Percentiles rank a stretch among this genome's conserved stretches.
phyloP scores from a whole-genome alignment of 2,113 vertebrate species.

The Eolophus roseicapilla region DNA sequence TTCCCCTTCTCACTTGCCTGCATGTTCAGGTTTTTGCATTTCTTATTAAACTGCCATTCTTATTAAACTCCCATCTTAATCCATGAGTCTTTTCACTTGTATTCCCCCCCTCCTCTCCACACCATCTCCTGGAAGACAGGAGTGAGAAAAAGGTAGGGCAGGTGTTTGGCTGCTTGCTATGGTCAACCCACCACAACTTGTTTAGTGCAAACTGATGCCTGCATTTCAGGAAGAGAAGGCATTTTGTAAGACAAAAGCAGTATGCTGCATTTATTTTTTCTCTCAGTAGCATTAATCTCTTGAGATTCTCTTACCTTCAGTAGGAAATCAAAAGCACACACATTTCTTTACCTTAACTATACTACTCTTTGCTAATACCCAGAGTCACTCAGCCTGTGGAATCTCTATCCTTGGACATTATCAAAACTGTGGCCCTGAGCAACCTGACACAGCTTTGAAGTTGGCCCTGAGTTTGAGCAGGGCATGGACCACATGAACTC shows the following conservation, averaged over 20 bases:
- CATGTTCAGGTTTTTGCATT: neutral
- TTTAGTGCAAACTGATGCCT: neutral
- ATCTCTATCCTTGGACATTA: neutral
- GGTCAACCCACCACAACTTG: neutral
- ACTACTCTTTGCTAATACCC: neutral
- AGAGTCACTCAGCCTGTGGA: neutral
- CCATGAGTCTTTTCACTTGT: fast-evolving
- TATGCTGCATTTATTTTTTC: neutral
- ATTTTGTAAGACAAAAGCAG: neutral
- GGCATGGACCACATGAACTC: neutral
- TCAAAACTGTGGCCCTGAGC: neutral
- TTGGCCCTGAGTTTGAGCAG: fast-evolving
- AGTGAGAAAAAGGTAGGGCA: neutral
- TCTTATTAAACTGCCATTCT: neutral
- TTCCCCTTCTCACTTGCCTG: neutral
- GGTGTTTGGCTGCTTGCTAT: neutral
- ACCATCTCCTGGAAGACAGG: neutral
- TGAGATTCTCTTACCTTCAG: neutral
- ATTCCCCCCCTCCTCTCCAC: neutral
- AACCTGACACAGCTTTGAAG: neutral
- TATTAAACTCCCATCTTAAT: neutral
- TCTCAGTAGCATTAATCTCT: neutral
- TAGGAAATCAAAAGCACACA: neutral
- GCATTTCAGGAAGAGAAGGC: neutral
- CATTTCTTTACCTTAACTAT: neutral